A percentile compares a stretch with the other conserved stretches of the same genome.
Evolutionary conservation across 2,888 invertebrate genomes (phyloP).

Genomic region (Petrolisthes manimaculis): DNA sequence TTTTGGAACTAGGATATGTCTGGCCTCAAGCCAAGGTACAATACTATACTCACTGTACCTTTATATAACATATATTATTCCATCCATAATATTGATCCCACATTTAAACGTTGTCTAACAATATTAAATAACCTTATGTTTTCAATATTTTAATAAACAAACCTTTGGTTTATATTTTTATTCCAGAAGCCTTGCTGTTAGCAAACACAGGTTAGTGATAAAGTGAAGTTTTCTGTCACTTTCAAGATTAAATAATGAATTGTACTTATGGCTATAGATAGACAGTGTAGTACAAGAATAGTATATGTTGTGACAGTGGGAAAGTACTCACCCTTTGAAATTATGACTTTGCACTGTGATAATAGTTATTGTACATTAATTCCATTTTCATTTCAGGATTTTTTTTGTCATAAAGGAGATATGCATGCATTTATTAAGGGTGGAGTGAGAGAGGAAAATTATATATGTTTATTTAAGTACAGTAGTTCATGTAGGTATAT

Average conservation of each 20-base stretch:
- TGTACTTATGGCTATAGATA: not conserved
- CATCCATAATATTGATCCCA: not conserved
- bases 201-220: conserved; percentile 29
- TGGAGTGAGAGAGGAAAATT: no score
- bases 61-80: no score
- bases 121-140: no score
- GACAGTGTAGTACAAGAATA: no score
- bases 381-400: not conserved
- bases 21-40: no score
- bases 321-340: not conserved
- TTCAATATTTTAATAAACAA: not conserved
- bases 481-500: no score
- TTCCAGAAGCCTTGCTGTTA: conserved; percentile 19
- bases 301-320: no score
- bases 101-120: not conserved
- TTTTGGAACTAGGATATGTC: no score
- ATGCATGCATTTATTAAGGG: not conserved
- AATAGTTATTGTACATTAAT: not conserved
- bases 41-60: no score
- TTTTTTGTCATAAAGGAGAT: not conserved
- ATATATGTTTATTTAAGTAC: no score
- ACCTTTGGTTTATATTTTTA: conserved; percentile 9
- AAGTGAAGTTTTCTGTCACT: not conserved
- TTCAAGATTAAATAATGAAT: not conserved
- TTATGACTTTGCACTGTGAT: not conserved